Evolutionary conservation across 2,113 vertebrate species (phyloP).

Genomic region (Verasper variegatus): DNA sequence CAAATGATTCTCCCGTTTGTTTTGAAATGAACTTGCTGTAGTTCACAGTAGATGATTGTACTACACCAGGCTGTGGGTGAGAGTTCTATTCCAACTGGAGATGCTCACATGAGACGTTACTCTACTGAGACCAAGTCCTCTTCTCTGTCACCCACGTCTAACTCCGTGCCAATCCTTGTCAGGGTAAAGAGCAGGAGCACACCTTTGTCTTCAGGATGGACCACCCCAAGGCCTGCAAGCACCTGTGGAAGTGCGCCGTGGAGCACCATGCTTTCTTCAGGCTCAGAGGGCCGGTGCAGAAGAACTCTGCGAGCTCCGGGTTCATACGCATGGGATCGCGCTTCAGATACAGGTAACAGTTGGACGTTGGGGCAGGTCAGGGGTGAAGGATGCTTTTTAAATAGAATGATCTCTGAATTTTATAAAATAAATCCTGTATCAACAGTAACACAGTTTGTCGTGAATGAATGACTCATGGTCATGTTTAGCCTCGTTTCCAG

Average conservation of each 20-base stretch:
- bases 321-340: conserved; percentile 97
- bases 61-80: background rate
- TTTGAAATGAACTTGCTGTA: background rate
- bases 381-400: background rate
- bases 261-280: conserved; percentile 98
- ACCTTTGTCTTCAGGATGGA: conserved; percentile 98
- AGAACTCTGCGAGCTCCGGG: conserved; percentile 86
- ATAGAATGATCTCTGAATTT: background rate
- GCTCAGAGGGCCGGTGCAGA: conserved; percentile 92
- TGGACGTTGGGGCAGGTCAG: too few species aligned
- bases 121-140: background rate
- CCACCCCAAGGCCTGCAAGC: conserved; percentile 98
- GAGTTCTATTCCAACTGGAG: background rate
- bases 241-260: conserved; percentile 98
- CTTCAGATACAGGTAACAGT: conserved; percentile 93
- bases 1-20: background rate
- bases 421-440: background rate
- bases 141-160: background rate
- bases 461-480: background rate
- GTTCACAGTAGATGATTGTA: background rate
- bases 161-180: background rate
- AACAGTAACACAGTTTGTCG: background rate
- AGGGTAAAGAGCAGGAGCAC: conserved; percentile 99
- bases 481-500: background rate
- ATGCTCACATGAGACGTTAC: background rate